Percentiles rank a stretch among this genome's conserved stretches.
These are phyloP conservation scores for Agrypnia vestita DNA, from an alignment of 1,140 invertebrate species.

Conservation along the genomic window DNA sequence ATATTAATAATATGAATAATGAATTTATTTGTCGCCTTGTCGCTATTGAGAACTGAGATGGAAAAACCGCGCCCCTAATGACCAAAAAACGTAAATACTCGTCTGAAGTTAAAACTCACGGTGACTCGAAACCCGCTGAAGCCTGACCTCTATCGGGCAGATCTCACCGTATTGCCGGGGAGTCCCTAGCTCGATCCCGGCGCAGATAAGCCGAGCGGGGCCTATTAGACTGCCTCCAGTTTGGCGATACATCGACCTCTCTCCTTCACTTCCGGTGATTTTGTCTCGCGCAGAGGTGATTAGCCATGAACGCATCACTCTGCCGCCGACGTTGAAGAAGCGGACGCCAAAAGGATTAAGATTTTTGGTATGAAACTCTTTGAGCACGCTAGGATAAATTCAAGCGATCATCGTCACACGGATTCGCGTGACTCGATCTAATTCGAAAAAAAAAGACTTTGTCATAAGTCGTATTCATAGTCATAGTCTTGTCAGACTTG, in stretches of 20 bases:
- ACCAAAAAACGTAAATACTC: conserved; percentile 25
- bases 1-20: no score
- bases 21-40: no score
- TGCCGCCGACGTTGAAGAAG: not conserved
- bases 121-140: conserved; percentile 32
- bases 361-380: no score
- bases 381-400: no score
- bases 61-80: not conserved
- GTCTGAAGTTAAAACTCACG: not conserved
- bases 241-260: no score
- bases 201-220: conserved; percentile 21
- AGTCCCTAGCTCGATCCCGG: conserved; percentile 32
- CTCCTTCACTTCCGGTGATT: no score
- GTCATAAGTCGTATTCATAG: no score
- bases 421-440: not conserved
- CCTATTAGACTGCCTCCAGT: not conserved
- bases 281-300: no score
- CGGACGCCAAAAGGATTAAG: no score
- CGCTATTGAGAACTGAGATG: not conserved
- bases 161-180: conserved; percentile 28
- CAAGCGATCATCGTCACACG: no score
- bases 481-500: no score
- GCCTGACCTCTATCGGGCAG: conserved; percentile 23
- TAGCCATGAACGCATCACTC: not conserved
- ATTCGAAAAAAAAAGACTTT: not conserved